Conservation (phyloP, 2,888 invertebrate genomes). For the Linnaemya tessellans region DNA sequence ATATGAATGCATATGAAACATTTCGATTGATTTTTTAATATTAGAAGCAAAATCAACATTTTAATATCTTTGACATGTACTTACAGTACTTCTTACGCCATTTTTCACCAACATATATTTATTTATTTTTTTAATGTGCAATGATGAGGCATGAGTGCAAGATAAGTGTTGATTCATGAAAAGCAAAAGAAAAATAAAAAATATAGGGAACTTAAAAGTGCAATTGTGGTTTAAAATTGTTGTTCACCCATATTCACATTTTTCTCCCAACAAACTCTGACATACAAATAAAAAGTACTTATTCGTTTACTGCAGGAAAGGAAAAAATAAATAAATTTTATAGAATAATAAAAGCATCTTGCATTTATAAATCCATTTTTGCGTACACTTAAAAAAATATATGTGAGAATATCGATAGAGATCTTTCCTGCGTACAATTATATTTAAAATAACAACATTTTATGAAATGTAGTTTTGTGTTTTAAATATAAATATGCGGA, state of each 20-base stretch:
- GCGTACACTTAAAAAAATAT: conserved; percentile 24
- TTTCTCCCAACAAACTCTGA: background rate
- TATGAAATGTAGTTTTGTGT: no score
- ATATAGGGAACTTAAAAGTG: conserved; percentile 61
- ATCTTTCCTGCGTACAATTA: no score
- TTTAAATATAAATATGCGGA: no score
- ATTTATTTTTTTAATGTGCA: conserved; percentile 1
- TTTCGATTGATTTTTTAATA: conserved; percentile 55
- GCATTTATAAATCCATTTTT: conserved; percentile 37
- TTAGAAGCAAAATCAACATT: conserved; percentile 33
- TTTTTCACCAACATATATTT: background rate
- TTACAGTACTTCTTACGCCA: background rate
- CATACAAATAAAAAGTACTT: background rate
- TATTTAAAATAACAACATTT: no score
- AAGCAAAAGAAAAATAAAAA: background rate
- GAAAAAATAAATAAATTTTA: conserved; percentile 30
- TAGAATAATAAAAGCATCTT: conserved; percentile 59
- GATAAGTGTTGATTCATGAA: conserved; percentile 47
- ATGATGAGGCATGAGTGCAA: conserved; percentile 8
- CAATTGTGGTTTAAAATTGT: conserved; percentile 61
- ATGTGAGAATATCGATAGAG: background rate
- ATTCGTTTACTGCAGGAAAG: conserved; percentile 14
- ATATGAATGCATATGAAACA: conserved; percentile 11
- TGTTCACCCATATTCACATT: conserved; percentile 21
- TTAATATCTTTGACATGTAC: background rate